phyloP scores from a whole-genome alignment of 2,888 invertebrate genomes.

The Mantis religiosa region DNA sequence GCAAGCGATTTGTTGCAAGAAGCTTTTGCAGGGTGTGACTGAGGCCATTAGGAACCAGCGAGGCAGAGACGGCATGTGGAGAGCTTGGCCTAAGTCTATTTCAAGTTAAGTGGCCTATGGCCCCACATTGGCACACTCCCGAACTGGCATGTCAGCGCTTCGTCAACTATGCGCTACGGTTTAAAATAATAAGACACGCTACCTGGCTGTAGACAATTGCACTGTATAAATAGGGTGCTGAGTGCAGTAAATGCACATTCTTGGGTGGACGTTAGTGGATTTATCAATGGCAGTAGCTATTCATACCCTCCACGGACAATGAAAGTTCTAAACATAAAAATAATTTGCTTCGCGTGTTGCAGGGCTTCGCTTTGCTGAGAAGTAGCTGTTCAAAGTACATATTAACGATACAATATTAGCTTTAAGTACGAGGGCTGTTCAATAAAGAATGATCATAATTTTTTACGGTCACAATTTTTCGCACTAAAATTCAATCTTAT shows the following conservation, averaged over 20 bases:
- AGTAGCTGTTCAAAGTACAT: no score
- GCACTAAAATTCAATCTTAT: no score
- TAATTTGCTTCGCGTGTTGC: no score
- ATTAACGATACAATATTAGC: no score
- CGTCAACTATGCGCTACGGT: neutral
- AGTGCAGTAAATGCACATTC: neutral
- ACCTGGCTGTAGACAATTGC: neutral
- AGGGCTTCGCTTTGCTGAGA: no score
- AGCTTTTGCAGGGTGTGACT: neutral
- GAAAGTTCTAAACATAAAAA: no score
- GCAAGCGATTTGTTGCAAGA: neutral
- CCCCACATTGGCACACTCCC: neutral
- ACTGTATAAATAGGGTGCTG: neutral
- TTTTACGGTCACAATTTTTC: no score
- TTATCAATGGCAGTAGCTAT: no score
- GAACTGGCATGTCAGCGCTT: neutral
- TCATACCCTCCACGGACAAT: no score
- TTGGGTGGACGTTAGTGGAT: no score
- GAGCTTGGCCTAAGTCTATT: neutral
- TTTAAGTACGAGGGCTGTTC: no score
- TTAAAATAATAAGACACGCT: neutral
- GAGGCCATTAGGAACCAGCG: neutral
- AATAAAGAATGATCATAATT: no score
- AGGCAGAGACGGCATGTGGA: neutral
- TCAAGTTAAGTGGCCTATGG: neutral